These are phyloP conservation scores for Mionectes macconnelli DNA, from an alignment of 2,113 vertebrate genomes.

Conservation along the genomic window DNA sequence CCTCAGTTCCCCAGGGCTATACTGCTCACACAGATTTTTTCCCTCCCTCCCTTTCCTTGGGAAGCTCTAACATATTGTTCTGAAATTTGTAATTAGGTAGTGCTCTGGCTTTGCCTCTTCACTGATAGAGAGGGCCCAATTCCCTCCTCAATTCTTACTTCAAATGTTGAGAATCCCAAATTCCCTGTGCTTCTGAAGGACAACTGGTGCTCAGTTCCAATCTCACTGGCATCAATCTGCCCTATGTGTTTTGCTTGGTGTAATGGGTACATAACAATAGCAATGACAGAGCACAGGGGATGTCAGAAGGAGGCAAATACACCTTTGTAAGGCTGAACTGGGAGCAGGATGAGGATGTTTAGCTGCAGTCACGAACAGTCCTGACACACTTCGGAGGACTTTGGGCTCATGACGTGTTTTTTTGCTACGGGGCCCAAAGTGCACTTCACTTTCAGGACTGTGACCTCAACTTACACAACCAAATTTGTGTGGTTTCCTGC, in stretches of 20 bases:
- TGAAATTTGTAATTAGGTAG: not conserved
- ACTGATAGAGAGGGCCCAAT: not conserved
- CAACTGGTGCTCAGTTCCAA: not conserved
- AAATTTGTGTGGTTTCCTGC: not conserved
- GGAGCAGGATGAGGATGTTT: not conserved
- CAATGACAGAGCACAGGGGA: not conserved
- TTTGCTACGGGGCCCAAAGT: not conserved
- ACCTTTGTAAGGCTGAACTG: not conserved
- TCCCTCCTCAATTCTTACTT: not conserved
- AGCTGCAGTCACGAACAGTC: not conserved
- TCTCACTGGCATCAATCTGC: not conserved
- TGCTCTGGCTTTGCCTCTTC: not conserved
- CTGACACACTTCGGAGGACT: not conserved
- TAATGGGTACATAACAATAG: not conserved
- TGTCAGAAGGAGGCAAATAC: not conserved
- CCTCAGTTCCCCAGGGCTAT: not conserved
- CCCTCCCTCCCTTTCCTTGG: not conserved
- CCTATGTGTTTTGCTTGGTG: not conserved
- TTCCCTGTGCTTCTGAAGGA: not conserved
- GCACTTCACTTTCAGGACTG: not conserved
- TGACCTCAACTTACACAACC: not conserved
- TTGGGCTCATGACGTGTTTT: rapidly evolving
- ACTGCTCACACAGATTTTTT: not conserved
- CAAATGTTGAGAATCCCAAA: not conserved
- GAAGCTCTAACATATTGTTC: not conserved